These are phyloP conservation scores for Cochlearius cochlearius DNA, from an alignment of 2,113 vertebrate species.

Conservation along the genomic window DNA sequence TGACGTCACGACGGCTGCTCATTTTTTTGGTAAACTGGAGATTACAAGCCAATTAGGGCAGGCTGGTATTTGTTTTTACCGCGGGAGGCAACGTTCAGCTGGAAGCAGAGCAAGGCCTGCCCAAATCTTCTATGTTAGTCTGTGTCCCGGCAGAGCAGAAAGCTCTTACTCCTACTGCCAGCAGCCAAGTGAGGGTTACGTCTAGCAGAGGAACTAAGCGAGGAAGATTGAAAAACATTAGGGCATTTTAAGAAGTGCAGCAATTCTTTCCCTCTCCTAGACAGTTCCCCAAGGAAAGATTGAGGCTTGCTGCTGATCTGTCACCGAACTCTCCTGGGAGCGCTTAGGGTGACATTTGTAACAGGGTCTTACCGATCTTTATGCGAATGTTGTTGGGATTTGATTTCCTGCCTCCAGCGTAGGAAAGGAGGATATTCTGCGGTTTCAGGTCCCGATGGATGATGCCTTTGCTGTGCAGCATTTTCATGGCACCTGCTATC, in stretches of 20 bases:
- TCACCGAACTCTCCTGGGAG: background rate
- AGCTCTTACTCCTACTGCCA: background rate
- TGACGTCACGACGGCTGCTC: background rate
- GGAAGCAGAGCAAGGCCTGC: background rate
- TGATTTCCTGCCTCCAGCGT: constrained; percentile 80
- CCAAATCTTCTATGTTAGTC: background rate
- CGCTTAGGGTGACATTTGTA: fast-evolving
- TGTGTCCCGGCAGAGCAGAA: background rate
- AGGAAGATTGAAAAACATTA: background rate
- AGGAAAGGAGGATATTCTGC: constrained; percentile 93
- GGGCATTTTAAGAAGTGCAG: background rate
- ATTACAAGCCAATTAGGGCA: background rate
- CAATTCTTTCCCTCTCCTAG: background rate
- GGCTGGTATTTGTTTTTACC: background rate
- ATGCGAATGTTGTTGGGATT: constrained; percentile 88
- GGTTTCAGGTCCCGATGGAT: constrained; percentile 96
- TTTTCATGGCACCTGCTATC: constrained; percentile 91
- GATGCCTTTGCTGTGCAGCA: constrained; percentile 90
- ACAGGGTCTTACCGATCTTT: constrained; percentile 83
- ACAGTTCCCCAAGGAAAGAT: background rate
- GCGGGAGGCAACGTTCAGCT: background rate
- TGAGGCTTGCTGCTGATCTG: background rate
- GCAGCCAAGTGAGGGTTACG: background rate
- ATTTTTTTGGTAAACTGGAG: background rate
- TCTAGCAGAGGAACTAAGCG: background rate